Evolutionary conservation across 2,113 vertebrate genomes (phyloP).

Genomic region (Dicentrarchus labrax): DNA sequence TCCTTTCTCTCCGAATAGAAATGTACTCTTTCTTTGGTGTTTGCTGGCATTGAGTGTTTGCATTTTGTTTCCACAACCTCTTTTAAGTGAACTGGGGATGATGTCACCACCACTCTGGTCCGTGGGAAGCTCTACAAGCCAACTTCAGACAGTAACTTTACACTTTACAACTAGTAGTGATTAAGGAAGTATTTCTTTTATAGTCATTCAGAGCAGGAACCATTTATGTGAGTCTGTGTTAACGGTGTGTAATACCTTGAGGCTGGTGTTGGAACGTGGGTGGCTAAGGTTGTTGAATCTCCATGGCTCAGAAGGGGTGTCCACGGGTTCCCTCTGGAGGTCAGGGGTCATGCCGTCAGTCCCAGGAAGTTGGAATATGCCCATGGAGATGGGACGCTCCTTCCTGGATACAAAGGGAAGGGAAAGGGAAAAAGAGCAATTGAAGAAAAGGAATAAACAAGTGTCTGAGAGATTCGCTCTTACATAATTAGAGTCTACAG

Average conservation of each 20-base stretch:
- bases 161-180: background rate
- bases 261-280: conserved; percentile 92
- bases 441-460: background rate
- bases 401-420: conserved; percentile 85
- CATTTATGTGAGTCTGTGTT: background rate
- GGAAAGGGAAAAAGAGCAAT: background rate
- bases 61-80: conserved; percentile 46
- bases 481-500: background rate
- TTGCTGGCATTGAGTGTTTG: conserved; percentile 48
- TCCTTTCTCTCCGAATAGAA: conserved; percentile 59
- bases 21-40: conserved; percentile 54
- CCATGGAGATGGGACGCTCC: conserved; percentile 94
- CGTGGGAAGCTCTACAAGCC: conserved; percentile 57
- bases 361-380: conserved; percentile 91
- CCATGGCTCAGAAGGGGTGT: conserved; percentile 92
- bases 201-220: background rate
- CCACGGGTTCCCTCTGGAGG: conserved; percentile 85
- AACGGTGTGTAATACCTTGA: conserved; percentile 87
- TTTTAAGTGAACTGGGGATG: conserved; percentile 50
- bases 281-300: conserved; percentile 93
- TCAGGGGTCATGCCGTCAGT: conserved; percentile 91
- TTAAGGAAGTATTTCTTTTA: background rate
- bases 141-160: conserved; percentile 30
- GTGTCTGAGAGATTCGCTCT: background rate
- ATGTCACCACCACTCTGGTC: conserved; percentile 68